phyloP scores from a whole-genome alignment of 2,797 vertebrate genomes.

The Merluccius polli region DNA sequence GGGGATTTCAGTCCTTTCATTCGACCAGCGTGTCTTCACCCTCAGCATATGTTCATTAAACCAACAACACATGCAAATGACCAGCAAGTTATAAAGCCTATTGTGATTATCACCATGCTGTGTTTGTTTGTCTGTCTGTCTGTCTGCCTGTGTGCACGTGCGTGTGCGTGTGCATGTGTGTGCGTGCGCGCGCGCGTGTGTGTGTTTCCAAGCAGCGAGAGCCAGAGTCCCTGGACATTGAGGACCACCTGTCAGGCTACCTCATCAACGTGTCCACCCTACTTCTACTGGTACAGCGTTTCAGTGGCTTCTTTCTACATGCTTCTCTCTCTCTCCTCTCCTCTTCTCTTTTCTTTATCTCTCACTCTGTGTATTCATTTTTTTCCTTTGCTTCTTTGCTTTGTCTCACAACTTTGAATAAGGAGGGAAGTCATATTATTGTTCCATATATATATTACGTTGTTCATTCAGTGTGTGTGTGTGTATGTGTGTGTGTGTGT shows the following conservation, averaged over 20 bases:
- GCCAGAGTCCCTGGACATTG: conserved; percentile 86
- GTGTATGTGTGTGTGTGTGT: not conserved
- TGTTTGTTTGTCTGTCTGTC: not conserved
- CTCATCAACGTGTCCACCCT: conserved; percentile 86
- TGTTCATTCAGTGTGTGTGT: not conserved
- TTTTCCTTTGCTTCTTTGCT: not conserved
- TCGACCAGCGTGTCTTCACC: conserved; percentile 40
- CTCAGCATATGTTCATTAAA: conserved; percentile 19
- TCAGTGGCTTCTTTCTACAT: not conserved
- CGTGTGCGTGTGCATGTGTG: conserved; percentile 4
- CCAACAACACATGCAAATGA: not conserved
- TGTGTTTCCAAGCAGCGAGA: conserved; percentile 50
- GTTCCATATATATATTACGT: not conserved
- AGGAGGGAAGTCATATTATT: not conserved
- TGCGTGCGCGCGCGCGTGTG: conserved; percentile 3
- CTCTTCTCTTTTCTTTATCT: not conserved
- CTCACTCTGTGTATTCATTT: not conserved
- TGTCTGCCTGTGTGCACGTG: conserved; percentile 14
- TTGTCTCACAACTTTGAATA: not conserved
- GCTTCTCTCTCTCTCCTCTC: not conserved
- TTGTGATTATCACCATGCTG: not conserved
- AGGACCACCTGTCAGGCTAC: conserved; percentile 86
- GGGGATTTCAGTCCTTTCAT: conserved; percentile 58
- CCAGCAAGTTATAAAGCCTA: not conserved
- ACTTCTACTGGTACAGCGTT: conserved; percentile 84